These are phyloP conservation scores for Pemphigus obesinymphae DNA, from an alignment of 1,140 invertebrate genomes.

Conservation along the genomic window DNA sequence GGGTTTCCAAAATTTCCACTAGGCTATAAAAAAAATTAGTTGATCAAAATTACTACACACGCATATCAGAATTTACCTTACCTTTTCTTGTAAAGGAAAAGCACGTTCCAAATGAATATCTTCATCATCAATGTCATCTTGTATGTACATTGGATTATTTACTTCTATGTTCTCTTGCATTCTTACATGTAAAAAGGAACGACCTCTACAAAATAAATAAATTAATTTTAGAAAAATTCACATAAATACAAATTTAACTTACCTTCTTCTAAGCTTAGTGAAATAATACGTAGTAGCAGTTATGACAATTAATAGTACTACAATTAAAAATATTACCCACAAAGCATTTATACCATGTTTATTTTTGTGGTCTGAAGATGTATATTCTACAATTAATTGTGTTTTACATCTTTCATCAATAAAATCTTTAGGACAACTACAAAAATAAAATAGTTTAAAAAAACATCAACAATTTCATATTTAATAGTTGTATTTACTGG, in stretches of 20 bases:
- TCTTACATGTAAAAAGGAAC: conserved; percentile 66
- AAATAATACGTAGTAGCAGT: conserved; percentile 20
- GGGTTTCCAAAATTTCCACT: conserved; percentile 67
- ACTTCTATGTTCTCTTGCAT: conserved; percentile 77
- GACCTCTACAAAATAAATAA: neutral
- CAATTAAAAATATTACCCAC: conserved; percentile 21
- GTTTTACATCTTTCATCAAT: conserved; percentile 50
- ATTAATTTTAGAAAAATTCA: neutral
- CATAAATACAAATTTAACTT: neutral
- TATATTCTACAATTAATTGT: conserved; percentile 1
- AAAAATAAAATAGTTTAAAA: conserved; percentile 7
- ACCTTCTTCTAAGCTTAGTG: conserved; percentile 29
- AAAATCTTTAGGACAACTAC: conserved; percentile 50
- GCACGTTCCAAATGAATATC: conserved; percentile 54
- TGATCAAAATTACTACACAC: neutral
- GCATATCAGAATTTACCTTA: neutral
- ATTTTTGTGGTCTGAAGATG: neutral
- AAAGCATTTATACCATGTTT: neutral
- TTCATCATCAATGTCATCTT: conserved; percentile 62
- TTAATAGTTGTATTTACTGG: conserved; percentile 19
- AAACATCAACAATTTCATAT: neutral
- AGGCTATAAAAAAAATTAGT: neutral
- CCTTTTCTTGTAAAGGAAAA: conserved; percentile 42
- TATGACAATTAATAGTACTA: neutral
- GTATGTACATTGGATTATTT: conserved; percentile 77